These are phyloP conservation scores for Meteorus sp. DNA, from an alignment of 1,140 invertebrate species.

Conservation along the genomic window DNA sequence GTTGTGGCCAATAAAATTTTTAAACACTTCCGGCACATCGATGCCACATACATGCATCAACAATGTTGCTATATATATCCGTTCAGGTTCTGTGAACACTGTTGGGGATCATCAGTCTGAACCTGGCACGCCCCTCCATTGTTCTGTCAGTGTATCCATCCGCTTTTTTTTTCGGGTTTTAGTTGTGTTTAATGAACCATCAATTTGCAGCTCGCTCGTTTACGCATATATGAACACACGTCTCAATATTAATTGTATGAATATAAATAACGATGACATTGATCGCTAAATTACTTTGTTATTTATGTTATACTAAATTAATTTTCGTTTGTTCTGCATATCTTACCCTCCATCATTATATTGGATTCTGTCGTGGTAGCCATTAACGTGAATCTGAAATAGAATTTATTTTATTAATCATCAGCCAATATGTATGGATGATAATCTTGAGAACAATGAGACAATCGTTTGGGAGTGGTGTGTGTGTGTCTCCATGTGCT, in stretches of 20 bases:
- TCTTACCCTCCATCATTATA: constrained; percentile 39
- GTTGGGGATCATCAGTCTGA: background rate
- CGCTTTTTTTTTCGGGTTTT: background rate
- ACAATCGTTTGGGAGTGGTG: background rate
- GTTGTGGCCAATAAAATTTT: constrained; percentile 19
- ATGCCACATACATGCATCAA: background rate
- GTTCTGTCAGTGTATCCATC: background rate
- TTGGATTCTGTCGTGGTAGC: constrained; percentile 40
- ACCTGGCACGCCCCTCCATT: constrained; percentile 8
- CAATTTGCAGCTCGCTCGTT: constrained; percentile 13
- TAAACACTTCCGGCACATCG: constrained; percentile 12
- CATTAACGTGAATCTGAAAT: constrained; percentile 33
- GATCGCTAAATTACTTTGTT: background rate
- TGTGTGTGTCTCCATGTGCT: too few species aligned
- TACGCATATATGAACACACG: background rate
- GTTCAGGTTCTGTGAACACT: constrained; percentile 6
- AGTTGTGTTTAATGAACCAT: constrained; percentile 5
- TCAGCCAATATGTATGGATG: background rate
- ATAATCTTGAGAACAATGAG: background rate
- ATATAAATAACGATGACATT: background rate
- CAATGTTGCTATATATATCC: background rate
- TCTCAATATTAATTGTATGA: background rate
- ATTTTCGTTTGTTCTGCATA: constrained; percentile 18
- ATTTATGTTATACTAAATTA: background rate
- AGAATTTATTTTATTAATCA: constrained; percentile 3